A percentile compares a stretch with the other conserved stretches of the same genome.
phyloP scores from a whole-genome alignment of 2,113 vertebrate genomes.

The Poeciliopsis retropinna region DNA sequence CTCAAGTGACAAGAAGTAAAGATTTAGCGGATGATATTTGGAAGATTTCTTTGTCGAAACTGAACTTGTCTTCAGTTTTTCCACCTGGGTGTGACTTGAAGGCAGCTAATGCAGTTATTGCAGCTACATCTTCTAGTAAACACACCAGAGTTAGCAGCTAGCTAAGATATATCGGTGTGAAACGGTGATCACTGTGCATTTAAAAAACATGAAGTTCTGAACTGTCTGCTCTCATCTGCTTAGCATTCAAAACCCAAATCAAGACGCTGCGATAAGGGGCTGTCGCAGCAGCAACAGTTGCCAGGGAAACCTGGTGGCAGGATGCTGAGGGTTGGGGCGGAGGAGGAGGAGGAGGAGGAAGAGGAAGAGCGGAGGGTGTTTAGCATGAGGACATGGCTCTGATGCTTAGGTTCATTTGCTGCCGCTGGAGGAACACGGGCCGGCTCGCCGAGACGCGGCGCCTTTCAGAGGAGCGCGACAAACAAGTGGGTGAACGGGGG shows the following conservation, averaged over 20 bases:
- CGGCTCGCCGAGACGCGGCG: constrained; percentile 34
- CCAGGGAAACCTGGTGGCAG: constrained; percentile 79
- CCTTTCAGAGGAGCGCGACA: constrained; percentile 43
- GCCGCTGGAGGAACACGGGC: constrained; percentile 49
- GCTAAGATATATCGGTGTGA: constrained; percentile 4
- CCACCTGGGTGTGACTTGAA: not conserved
- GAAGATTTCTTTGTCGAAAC: too few species aligned
- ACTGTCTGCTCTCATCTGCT: constrained; percentile 56
- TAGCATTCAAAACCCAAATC: constrained; percentile 74
- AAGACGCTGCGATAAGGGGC: constrained; percentile 69
- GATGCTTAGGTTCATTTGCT: constrained; percentile 64
- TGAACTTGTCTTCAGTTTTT: not conserved
- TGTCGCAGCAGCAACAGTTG: constrained; percentile 81
- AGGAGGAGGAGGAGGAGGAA: not conserved
- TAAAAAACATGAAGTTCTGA: constrained; percentile 28
- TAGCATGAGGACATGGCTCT: constrained; percentile 44
- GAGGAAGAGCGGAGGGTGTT: not conserved
- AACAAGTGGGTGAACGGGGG: constrained; percentile 37
- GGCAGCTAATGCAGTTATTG: not conserved
- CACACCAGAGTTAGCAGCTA: constrained; percentile 4
- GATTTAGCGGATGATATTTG: too few species aligned
- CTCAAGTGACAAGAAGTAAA: not conserved
- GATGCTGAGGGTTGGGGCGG: constrained; percentile 53
- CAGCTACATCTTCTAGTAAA: not conserved
- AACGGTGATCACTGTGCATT: constrained; percentile 1